phyloP scores from a whole-genome alignment of 2,888 invertebrate species.

The Drosophila paramelanica region DNA sequence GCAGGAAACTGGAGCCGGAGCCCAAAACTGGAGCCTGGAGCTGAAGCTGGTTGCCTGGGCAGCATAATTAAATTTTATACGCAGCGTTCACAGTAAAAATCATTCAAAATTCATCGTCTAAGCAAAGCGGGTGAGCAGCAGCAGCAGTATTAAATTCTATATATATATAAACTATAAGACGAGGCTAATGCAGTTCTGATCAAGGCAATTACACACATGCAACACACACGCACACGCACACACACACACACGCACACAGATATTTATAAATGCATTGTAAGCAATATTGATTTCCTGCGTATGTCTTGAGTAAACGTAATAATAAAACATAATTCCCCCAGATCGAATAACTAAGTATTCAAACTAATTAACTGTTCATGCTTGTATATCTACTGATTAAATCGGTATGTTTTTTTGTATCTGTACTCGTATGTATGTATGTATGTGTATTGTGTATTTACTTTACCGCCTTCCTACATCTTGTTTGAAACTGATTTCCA shows the following conservation, averaged over 20 bases:
- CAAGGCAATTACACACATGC: constrained; percentile 22
- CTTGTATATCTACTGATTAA: constrained; percentile 27
- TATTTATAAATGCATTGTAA: constrained; percentile 56
- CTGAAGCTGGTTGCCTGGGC: constrained; percentile 4
- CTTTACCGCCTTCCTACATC: neutral
- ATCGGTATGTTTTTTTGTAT: neutral
- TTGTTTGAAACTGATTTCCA: neutral
- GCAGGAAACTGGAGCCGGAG: constrained; percentile 16
- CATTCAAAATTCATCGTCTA: constrained; percentile 84
- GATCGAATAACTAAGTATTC: constrained; percentile 27
- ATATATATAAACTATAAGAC: neutral
- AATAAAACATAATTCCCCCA: neutral
- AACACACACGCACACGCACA: constrained; percentile 17
- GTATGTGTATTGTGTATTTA: constrained; percentile 23
- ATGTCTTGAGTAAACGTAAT: constrained; percentile 61
- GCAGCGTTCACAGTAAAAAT: constrained; percentile 66
- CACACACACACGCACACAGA: constrained; percentile 13
- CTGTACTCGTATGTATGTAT: constrained; percentile 28
- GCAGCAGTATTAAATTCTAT: neutral
- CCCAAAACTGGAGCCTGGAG: constrained; percentile 3
- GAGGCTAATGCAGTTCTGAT: constrained; percentile 32
- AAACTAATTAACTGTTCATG: constrained; percentile 22
- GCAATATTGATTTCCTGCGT: constrained; percentile 74
- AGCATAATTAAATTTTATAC: constrained; percentile 45
- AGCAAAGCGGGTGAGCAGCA: constrained; percentile 80